Percentiles rank a stretch among this genome's conserved stretches.
Conservation (phyloP, 2,888 invertebrate species). For the Apamea anceps region DNA sequence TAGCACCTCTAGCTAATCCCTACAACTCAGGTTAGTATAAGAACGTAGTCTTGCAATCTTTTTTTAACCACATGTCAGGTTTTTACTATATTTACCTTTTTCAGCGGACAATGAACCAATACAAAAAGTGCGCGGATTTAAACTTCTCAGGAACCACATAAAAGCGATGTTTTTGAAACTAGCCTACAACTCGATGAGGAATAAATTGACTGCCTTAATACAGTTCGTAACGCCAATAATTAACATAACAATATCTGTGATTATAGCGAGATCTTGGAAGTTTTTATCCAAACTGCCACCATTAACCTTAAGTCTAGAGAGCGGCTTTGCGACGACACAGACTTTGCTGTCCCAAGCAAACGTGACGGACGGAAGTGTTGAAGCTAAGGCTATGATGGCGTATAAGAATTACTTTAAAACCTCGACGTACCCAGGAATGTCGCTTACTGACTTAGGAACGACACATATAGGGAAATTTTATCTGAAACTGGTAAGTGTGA, state of each 20-base stretch:
- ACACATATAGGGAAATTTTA: constrained; percentile 83
- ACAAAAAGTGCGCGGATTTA: constrained; percentile 83
- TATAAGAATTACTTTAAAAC: constrained; percentile 83
- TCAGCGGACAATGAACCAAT: constrained; percentile 79
- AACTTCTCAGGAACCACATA: constrained; percentile 83
- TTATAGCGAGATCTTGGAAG: constrained; percentile 86
- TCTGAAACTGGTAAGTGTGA: constrained; percentile 84
- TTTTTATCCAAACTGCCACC: constrained; percentile 91
- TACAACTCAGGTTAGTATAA: constrained; percentile 65
- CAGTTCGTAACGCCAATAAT: constrained; percentile 86
- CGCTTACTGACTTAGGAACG: constrained; percentile 79
- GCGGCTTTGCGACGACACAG: constrained; percentile 82
- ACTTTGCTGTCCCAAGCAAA: constrained; percentile 79
- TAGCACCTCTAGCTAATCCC: constrained; percentile 74
- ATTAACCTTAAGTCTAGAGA: constrained; percentile 88
- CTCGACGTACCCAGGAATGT: constrained; percentile 75
- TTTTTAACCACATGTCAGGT: neutral
- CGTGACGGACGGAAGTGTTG: constrained; percentile 74
- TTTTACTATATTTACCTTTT: constrained; percentile 51
- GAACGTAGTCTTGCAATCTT: neutral
- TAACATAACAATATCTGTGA: constrained; percentile 84
- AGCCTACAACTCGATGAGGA: constrained; percentile 82
- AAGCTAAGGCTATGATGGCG: constrained; percentile 75
- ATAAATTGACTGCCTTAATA: constrained; percentile 83
- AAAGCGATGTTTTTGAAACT: constrained; percentile 87